Conservation (phyloP, 2,113 vertebrate genomes). For the Poeciliopsis prolifica region DNA sequence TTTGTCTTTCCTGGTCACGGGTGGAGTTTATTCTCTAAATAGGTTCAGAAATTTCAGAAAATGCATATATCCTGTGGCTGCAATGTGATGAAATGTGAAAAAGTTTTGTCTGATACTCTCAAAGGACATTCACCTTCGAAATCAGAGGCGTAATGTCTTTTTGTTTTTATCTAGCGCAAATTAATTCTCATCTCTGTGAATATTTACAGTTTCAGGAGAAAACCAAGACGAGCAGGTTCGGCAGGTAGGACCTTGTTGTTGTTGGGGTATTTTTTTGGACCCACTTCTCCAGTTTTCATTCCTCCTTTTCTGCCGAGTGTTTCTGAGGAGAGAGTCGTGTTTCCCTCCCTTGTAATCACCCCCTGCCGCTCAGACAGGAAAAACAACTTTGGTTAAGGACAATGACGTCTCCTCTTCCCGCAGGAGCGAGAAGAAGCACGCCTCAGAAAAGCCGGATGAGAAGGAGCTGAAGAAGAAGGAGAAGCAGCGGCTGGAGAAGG, state of each 20-base stretch:
- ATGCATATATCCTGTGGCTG: too few relatives aligned
- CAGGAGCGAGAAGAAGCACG: slow-evolving; percentile 66
- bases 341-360: neutral
- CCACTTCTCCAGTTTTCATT: slow-evolving; percentile 18
- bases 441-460: slow-evolving; percentile 57
- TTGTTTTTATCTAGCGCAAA: neutral
- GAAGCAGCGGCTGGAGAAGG: slow-evolving; percentile 76
- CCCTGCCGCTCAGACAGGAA: slow-evolving; percentile 15
- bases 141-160: neutral
- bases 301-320: neutral
- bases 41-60: too few relatives aligned
- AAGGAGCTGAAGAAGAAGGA: slow-evolving; percentile 80
- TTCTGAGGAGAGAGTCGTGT: slow-evolving; percentile 1
- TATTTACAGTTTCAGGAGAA: slow-evolving; percentile 69
- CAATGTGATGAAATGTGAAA: neutral
- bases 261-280: neutral
- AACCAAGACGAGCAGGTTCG: slow-evolving; percentile 59
- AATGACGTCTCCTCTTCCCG: neutral
- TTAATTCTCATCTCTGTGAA: slow-evolving; percentile 18
- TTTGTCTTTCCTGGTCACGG: too few relatives aligned
- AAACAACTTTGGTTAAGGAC: neutral
- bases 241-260: slow-evolving; percentile 65
- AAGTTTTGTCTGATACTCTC: neutral
- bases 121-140: too few relatives aligned
- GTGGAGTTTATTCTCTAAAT: neutral